phyloP scores from a whole-genome alignment of 2,113 vertebrate species.

The Danio rerio region DNA sequence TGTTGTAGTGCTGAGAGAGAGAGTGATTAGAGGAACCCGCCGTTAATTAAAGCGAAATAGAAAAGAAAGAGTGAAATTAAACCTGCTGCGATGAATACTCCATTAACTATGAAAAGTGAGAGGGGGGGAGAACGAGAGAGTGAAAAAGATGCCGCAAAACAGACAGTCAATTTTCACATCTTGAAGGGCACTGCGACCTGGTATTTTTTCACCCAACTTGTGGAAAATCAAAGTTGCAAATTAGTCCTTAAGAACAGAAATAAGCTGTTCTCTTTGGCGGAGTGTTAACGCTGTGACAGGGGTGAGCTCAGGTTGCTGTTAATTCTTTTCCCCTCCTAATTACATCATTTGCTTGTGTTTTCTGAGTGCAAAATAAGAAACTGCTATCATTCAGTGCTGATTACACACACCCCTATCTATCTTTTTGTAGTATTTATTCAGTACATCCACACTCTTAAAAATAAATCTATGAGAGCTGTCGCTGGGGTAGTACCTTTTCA shows the following conservation, averaged over 20 bases:
- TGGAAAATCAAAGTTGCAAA: conserved; percentile 38
- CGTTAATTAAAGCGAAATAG: conserved; percentile 43
- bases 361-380: neutral
- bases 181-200: neutral
- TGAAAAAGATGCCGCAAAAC: conserved; percentile 35
- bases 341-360: neutral
- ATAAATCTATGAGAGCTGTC: no score
- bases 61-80: conserved; percentile 43
- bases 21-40: conserved; percentile 37
- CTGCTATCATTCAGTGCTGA: neutral
- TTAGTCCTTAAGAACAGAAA: conserved; percentile 18
- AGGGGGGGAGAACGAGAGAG: conserved; percentile 51
- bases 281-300: neutral
- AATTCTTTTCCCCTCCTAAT: neutral
- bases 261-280: neutral
- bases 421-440: no score
- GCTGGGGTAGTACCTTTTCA: no score
- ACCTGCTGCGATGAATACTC: conserved; percentile 37
- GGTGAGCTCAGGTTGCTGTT: neutral
- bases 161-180: conserved; percentile 38
- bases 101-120: conserved; percentile 25
- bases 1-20: conserved; percentile 33
- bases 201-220: conserved; percentile 17
- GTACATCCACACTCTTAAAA: no score
- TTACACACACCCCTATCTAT: neutral